Conservation (phyloP, 2,797 vertebrate species). For the Ataeniobius toweri region DNA sequence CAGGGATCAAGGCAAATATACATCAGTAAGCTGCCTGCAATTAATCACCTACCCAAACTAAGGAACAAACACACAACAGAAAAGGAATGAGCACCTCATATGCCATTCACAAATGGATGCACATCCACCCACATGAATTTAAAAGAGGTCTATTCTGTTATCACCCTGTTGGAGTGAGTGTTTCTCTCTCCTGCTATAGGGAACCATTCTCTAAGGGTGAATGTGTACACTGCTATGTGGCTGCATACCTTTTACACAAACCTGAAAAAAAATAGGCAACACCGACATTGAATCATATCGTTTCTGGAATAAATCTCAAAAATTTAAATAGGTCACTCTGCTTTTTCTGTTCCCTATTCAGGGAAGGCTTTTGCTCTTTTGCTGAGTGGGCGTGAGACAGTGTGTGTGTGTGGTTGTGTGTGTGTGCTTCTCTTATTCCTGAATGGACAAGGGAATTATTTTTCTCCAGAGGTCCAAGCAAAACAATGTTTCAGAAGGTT, state of each 20-base stretch:
- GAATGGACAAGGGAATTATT: conserved; percentile 15
- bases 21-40: background rate
- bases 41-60: conserved; percentile 15
- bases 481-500: conserved; percentile 8
- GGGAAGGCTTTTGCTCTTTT: conserved; percentile 51
- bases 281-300: background rate
- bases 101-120: conserved; percentile 16
- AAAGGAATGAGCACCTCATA: conserved; percentile 13
- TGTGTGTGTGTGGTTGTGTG: conserved; percentile 11
- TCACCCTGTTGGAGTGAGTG: background rate
- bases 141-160: conserved; percentile 2
- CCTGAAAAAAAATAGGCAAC: background rate
- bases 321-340: conserved; percentile 39
- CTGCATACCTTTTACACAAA: conserved; percentile 5
- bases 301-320: conserved; percentile 21
- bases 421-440: conserved; percentile 20
- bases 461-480: conserved; percentile 32
- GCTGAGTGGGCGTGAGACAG: conserved; percentile 37
- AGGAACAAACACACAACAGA: background rate
- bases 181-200: background rate
- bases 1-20: background rate
- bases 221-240: background rate
- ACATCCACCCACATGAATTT: conserved; percentile 16
- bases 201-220: background rate
- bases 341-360: conserved; percentile 21